phyloP scores from a whole-genome alignment of 1,140 invertebrate genomes.

The Lepidurus apus region DNA sequence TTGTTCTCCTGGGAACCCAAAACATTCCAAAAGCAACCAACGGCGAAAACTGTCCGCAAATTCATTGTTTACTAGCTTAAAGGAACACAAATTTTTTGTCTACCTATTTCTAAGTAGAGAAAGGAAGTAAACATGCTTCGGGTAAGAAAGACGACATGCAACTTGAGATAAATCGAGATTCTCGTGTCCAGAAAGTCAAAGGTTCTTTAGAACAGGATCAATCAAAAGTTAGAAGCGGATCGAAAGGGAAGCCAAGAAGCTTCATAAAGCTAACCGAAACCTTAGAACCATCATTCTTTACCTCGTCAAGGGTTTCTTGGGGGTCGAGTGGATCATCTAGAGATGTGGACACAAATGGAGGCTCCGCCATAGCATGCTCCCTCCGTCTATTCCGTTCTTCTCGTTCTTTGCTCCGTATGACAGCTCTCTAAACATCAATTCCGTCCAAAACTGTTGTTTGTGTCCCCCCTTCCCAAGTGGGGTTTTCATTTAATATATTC shows the following conservation, averaged over 20 bases:
- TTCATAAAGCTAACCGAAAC: not conserved
- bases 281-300: not conserved
- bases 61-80: too few relatives aligned
- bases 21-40: too few relatives aligned
- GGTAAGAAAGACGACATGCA: too few relatives aligned
- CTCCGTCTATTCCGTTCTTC: conserved; percentile 35
- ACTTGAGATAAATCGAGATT: too few relatives aligned
- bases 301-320: conserved; percentile 20
- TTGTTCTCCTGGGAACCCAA: too few relatives aligned
- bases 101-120: too few relatives aligned
- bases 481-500: conserved; percentile 40
- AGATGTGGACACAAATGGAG: not conserved
- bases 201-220: too few relatives aligned
- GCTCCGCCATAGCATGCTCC: conserved; percentile 1
- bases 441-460: not conserved
- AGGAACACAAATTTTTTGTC: too few relatives aligned
- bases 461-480: not conserved
- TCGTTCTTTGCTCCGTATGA: not conserved
- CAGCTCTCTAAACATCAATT: not conserved
- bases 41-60: too few relatives aligned
- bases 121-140: too few relatives aligned
- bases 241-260: not conserved
- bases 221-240: not conserved
- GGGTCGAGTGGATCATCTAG: not conserved
- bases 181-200: too few relatives aligned